These are phyloP conservation scores for Uropsilus gracilis DNA, from an alignment of 2,113 vertebrate species.

Conservation along the genomic window DNA sequence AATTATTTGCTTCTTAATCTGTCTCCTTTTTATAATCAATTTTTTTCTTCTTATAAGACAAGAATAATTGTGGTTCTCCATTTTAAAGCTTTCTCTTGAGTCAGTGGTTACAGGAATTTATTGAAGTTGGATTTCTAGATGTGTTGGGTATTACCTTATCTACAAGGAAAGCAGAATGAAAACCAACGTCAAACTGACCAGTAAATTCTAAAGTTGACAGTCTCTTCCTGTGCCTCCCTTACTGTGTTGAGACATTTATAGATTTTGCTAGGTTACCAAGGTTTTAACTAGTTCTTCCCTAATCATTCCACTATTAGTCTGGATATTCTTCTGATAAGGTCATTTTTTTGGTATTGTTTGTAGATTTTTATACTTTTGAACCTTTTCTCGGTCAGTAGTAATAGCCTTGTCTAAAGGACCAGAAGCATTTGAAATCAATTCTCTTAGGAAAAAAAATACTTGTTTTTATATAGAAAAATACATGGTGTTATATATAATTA, in stretches of 20 bases:
- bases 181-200: slow-evolving; percentile 93
- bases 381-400: slow-evolving; percentile 89
- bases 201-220: slow-evolving; percentile 93
- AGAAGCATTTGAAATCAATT: slow-evolving; percentile 91
- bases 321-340: slow-evolving; percentile 95
- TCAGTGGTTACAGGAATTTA: slow-evolving; percentile 91
- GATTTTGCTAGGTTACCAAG: slow-evolving; percentile 93
- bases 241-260: slow-evolving; percentile 93
- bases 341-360: slow-evolving; percentile 88
- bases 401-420: slow-evolving; percentile 89
- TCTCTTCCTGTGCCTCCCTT: slow-evolving; percentile 90
- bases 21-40: not conserved
- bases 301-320: slow-evolving; percentile 92
- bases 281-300: slow-evolving; percentile 93
- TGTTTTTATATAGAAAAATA: slow-evolving; percentile 94
- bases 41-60: slow-evolving; percentile 88
- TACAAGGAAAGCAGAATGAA: slow-evolving; percentile 94
- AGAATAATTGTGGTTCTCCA: slow-evolving; percentile 91
- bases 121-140: slow-evolving; percentile 95
- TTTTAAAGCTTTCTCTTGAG: slow-evolving; percentile 91
- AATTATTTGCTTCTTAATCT: slow-evolving; percentile 87
- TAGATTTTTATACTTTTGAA: slow-evolving; percentile 85
- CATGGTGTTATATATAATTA: slow-evolving; percentile 97
- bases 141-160: slow-evolving; percentile 92
- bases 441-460: slow-evolving; percentile 91